These are phyloP conservation scores for Dasysyrphus tricinctus DNA, from an alignment of 2,888 invertebrate genomes.

Conservation along the genomic window DNA sequence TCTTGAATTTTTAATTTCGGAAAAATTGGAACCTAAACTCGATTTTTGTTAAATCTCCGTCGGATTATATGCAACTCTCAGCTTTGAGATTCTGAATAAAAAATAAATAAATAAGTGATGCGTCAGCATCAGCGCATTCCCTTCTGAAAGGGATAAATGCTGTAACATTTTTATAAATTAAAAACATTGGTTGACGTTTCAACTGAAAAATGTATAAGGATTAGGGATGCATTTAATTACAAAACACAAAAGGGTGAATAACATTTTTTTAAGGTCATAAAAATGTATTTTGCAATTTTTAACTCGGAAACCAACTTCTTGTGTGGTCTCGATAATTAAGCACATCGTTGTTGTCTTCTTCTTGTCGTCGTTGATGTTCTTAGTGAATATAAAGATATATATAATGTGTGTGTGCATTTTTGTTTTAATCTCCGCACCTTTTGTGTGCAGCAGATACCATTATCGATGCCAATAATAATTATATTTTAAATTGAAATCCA, in stretches of 20 bases:
- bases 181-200: neutral
- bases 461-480: slow-evolving; percentile 62
- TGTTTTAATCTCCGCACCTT: slow-evolving; percentile 51
- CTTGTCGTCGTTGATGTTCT: neutral
- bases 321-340: slow-evolving; percentile 41
- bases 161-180: neutral
- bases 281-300: neutral
- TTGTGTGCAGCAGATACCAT: slow-evolving; percentile 27
- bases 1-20: too few species aligned
- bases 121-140: neutral
- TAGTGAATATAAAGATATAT: neutral
- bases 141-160: neutral
- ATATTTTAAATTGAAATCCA: slow-evolving; percentile 59
- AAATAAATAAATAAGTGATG: too few species aligned
- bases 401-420: neutral
- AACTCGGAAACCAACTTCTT: slow-evolving; percentile 9
- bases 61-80: too few species aligned
- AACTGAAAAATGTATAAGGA: neutral
- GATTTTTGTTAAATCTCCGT: too few species aligned
- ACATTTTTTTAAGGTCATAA: slow-evolving; percentile 1
- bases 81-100: too few species aligned
- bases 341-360: neutral
- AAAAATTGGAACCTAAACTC: too few species aligned
- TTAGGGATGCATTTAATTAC: neutral
- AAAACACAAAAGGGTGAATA: neutral